A percentile compares a stretch with the other conserved stretches of the same genome.
phyloP scores from a whole-genome alignment of 1,140 invertebrate species.

The Asbolus verrucosus region DNA sequence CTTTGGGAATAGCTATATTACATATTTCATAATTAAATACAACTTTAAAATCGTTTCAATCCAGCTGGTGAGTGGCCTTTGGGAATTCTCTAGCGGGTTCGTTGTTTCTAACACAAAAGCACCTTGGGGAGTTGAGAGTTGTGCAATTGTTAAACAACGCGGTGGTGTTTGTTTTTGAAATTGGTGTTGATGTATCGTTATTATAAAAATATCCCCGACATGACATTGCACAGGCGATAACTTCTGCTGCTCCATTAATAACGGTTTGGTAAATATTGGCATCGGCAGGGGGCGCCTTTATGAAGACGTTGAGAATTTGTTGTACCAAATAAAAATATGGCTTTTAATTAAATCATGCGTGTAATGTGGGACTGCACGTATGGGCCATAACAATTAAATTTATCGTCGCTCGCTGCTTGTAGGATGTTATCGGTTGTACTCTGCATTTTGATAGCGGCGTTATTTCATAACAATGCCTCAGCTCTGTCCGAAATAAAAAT shows the following conservation, averaged over 20 bases:
- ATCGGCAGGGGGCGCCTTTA: slow-evolving; percentile 9
- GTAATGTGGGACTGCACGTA: slow-evolving; percentile 34
- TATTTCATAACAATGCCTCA: slow-evolving; percentile 8
- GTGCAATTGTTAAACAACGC: neutral
- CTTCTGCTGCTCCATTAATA: neutral
- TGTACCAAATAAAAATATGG: slow-evolving; percentile 5
- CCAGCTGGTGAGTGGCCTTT: neutral
- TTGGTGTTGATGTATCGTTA: neutral
- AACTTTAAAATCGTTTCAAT: neutral
- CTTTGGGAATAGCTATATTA: no score
- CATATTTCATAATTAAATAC: no score
- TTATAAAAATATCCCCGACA: neutral
- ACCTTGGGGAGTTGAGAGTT: neutral
- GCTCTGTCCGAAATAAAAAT: neutral
- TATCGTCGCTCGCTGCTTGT: slow-evolving; percentile 19
- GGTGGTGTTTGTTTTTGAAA: neutral
- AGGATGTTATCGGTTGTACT: slow-evolving; percentile 23
- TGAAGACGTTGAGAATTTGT: slow-evolving; percentile 3
- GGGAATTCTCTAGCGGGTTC: neutral
- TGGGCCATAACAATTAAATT: slow-evolving; percentile 34
- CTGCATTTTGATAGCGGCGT: slow-evolving; percentile 33
- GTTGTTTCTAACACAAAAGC: neutral
- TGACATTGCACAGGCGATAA: neutral
- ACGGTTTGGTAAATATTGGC: slow-evolving; percentile 12
- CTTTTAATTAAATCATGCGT: slow-evolving; percentile 30